Evolutionary conservation across 2,113 vertebrate species (phyloP), one percentile per base, ranked within the genome.

Genomic region (Erythrocercus mccallii): DNA sequence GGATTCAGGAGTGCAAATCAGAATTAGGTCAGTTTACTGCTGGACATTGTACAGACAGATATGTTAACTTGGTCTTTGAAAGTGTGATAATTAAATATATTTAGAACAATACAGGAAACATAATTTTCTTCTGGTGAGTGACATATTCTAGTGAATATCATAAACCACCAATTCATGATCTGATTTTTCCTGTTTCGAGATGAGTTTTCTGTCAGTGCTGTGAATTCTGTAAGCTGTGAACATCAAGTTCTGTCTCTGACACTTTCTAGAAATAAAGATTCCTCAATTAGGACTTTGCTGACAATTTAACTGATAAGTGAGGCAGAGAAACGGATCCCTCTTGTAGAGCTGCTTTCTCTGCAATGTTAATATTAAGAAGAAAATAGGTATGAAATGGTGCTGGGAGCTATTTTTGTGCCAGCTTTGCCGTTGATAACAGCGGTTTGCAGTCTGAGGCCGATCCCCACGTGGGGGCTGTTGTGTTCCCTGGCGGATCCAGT

Each of bases 231-330:
- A 87, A 95, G 71, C 88, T 95, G 93, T 86, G 88, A 95, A 95
- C 90, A 88, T 83, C 82, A 51, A 71, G 69, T 95, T 95, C 82
- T 93, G 58, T 56, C 92, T 86, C 90, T 83, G 88, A 78, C 79
- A 33, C 88, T 88, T 95, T 68, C 92, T 80, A 88, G 94, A 93
- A 93, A 96, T 96, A 96, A 96, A 90, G 80, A 88, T 86, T 88
- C 82, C 7, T 4, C 82, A 81, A 74, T 96, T 83, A 94, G 92
- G 91, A 69, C 69, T 93, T 94, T 10, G 71, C 87, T 58, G 88
- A 65, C 94, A 84, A 83, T 94, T 78, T 62, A 40, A 48, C 58
- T 88, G 91, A 68, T 83, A 56, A 86, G 89, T 16, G 48, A 95
- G 35, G 61, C 65, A 69, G 83, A 60, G 64, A 79, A 95, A 76